phyloP scores from a whole-genome alignment of 64 coral and sea anemone genomes.

The Stylophora pistillata region DNA sequence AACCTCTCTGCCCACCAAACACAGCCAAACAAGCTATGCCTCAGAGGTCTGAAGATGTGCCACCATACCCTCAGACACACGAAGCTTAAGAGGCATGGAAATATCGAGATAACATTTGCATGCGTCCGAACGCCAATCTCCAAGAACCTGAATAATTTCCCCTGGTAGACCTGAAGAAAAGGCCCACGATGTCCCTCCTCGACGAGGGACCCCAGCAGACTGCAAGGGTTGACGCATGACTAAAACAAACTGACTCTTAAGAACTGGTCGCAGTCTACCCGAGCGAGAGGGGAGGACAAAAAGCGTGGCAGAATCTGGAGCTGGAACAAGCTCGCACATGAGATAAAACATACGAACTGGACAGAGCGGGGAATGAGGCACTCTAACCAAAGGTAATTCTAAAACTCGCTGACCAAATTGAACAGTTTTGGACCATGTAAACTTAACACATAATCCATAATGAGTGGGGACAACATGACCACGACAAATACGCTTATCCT shows the following conservation, averaged over 20 bases:
- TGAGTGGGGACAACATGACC: no score
- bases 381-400: conserved; percentile 30
- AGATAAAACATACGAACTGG: conserved; percentile 29
- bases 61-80: background rate
- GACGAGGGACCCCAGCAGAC: conserved; percentile 8
- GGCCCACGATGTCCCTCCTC: conserved; percentile 23
- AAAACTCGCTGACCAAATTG: conserved; percentile 17
- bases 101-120: conserved; percentile 16
- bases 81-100: conserved; percentile 26
- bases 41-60: background rate
- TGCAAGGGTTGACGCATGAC: conserved; percentile 1
- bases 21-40: conserved; percentile 1
- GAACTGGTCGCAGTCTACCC: conserved; percentile 10
- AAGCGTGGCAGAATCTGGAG: conserved; percentile 13
- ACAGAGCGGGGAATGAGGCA: conserved; percentile 30
- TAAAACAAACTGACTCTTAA: conserved; percentile 43
- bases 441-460: background rate
- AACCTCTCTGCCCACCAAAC: background rate
- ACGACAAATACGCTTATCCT: background rate
- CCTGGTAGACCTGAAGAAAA: conserved; percentile 3
- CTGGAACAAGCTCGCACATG: conserved; percentile 42
- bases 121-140: conserved; percentile 17
- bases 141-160: conserved; percentile 24
- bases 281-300: conserved; percentile 23
- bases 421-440: conserved; percentile 34